phyloP scores from a whole-genome alignment of 2,888 invertebrate species.

The Meiosimyza decipiens region DNA sequence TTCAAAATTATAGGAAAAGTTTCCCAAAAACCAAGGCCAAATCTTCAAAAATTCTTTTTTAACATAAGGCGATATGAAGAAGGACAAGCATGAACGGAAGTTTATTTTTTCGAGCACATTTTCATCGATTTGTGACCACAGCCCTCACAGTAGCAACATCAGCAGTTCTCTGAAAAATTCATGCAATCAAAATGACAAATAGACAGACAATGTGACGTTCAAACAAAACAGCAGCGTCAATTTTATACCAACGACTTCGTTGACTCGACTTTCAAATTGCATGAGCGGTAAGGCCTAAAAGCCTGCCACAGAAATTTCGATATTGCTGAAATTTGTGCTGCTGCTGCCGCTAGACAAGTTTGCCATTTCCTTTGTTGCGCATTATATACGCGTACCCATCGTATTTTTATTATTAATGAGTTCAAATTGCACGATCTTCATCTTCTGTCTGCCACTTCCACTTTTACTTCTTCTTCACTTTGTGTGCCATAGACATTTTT shows the following conservation, averaged over 20 bases:
- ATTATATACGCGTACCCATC: not conserved
- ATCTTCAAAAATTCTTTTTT: too few relatives aligned
- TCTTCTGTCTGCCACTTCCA: too few relatives aligned
- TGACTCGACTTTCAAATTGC: not conserved
- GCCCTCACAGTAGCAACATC: too few relatives aligned
- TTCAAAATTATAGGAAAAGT: too few relatives aligned
- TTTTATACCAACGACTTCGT: too few relatives aligned
- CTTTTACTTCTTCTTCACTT: too few relatives aligned
- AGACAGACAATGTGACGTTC: not conserved
- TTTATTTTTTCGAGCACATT: too few relatives aligned
- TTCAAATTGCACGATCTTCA: conserved; percentile 11
- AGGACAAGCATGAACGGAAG: too few relatives aligned
- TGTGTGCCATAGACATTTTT: not conserved
- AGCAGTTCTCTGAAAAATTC: not conserved
- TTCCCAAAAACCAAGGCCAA: too few relatives aligned
- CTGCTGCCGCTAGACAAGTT: too few relatives aligned
- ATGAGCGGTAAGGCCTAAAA: not conserved
- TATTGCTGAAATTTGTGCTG: not conserved
- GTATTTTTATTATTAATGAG: conserved; percentile 11
- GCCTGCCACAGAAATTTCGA: not conserved
- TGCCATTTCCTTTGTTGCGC: not conserved
- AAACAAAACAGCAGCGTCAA: not conserved
- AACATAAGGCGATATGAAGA: too few relatives aligned
- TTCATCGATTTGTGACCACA: too few relatives aligned
- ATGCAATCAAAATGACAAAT: not conserved